Percentiles rank a stretch among this genome's conserved stretches.
These are phyloP conservation scores for Oryzias curvinotus DNA, from an alignment of 2,113 vertebrate genomes.

Conservation along the genomic window DNA sequence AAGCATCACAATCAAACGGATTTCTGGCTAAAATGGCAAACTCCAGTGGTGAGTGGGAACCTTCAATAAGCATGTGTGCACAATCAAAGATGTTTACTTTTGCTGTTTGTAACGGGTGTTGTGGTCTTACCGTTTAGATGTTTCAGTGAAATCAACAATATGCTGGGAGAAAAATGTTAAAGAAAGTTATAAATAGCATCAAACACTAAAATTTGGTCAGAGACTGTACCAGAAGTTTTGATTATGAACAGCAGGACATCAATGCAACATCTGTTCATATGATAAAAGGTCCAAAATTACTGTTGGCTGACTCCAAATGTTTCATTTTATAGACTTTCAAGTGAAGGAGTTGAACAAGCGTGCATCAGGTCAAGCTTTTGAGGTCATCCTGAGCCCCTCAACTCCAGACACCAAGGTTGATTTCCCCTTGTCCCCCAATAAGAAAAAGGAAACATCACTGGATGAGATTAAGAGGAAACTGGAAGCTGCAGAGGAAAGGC, in stretches of 20 bases:
- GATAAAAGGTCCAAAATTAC: neutral
- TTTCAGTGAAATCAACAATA: too few relatives aligned
- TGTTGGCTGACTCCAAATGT: neutral
- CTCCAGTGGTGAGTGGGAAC: slow-evolving; percentile 60
- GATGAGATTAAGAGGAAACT: slow-evolving; percentile 94
- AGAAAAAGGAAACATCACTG: slow-evolving; percentile 91
- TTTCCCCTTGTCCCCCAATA: slow-evolving; percentile 87
- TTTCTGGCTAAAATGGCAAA: slow-evolving; percentile 64
- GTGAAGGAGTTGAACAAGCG: slow-evolving; percentile 95
- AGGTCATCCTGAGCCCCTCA: slow-evolving; percentile 89
- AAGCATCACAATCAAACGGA: slow-evolving; percentile 39
- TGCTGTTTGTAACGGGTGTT: too few relatives aligned
- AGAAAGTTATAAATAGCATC: too few relatives aligned
- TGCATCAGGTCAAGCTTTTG: slow-evolving; percentile 93
- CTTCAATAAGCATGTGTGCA: too few relatives aligned
- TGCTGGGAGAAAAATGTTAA: too few relatives aligned
- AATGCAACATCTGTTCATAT: too few relatives aligned
- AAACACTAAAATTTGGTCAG: too few relatives aligned
- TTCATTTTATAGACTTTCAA: slow-evolving; percentile 81
- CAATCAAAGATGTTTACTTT: too few relatives aligned
- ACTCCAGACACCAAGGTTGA: slow-evolving; percentile 86
- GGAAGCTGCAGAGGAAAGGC: slow-evolving; percentile 93
- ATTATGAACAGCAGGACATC: too few relatives aligned
- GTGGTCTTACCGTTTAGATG: too few relatives aligned
- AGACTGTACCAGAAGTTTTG: too few relatives aligned